Evolutionary conservation across 2,113 vertebrate species (phyloP), one percentile per base, ranked within the genome.

Genomic region (Puma concolor): DNA sequence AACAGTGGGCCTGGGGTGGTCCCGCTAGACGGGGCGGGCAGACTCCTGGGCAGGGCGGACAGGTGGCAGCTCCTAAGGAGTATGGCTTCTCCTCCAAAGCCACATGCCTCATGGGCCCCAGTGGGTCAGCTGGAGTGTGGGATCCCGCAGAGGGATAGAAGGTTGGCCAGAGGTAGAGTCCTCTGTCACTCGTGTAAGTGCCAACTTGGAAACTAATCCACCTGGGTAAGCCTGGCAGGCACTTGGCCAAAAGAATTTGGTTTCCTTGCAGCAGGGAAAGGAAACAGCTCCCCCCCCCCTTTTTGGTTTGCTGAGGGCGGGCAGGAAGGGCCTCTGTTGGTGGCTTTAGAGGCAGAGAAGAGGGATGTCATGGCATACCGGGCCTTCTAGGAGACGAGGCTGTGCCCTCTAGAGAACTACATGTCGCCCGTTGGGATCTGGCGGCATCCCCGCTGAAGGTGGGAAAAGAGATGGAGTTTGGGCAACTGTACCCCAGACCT

Each of bases 341-440:
- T 16, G 13, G 80, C 50, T 77, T 41, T 64, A 23, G 21, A 7
- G 63, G 23, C 83, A 93, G 63, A 85, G 54, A 63, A 50, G 7
- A n/a, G n/a, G 7, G 4, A 5, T 52, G 36, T 44, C 0, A 0
- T 3, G 29, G 13, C 36, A 27, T 5, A 27, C 41, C 25, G 76
- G 74, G 29, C 41, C 86, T 50, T 72, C 29, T 38, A 19, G 72
- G 52, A 88, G 81, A 31, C 6, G 2, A 36, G n/a, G 7, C n/a
- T 9, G 11, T 69, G 17, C 21, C 54, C 23, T 86, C n/a, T 38
- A 50, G 60, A 50, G 38, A 44, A 23, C 41, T 1, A 0, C 13
- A 4, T 15, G 74, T 5, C 3, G 7, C 50, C 67, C 41, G 0
- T 8, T 2, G 1, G 77, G 76, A 38, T 36, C 63, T 60, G 44